A percentile compares a stretch with the other conserved stretches of the same genome.
Evolutionary conservation across 2,888 invertebrate genomes (phyloP).

Genomic region (Pyralis farinalis): DNA sequence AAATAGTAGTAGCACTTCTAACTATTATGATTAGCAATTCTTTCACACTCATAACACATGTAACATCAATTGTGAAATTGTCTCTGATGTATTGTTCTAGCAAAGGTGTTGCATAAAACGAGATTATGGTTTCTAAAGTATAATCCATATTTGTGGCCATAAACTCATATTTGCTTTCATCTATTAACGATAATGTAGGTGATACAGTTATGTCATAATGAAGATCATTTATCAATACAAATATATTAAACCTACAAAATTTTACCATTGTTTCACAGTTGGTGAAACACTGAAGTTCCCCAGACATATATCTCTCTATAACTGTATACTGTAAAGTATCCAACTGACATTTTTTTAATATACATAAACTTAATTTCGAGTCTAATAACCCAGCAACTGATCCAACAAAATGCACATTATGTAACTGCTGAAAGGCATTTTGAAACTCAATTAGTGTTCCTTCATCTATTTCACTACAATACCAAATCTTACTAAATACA

Average conservation of each 20-base stretch:
- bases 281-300: too few relatives aligned
- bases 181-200: background rate
- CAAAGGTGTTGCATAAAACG: constrained; percentile 34
- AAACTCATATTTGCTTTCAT: background rate
- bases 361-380: constrained; percentile 31
- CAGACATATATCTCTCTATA: constrained; percentile 19
- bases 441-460: constrained; percentile 38
- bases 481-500: constrained; percentile 35
- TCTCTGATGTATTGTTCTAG: constrained; percentile 43
- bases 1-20: constrained; percentile 39
- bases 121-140: background rate
- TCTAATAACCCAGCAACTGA: constrained; percentile 37
- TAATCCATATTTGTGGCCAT: constrained; percentile 5
- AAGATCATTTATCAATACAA: too few relatives aligned
- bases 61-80: constrained; percentile 31
- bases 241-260: too few relatives aligned
- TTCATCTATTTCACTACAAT: constrained; percentile 19
- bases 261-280: too few relatives aligned
- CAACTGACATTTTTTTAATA: constrained; percentile 40
- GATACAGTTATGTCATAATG: background rate
- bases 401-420: constrained; percentile 55
- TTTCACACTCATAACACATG: constrained; percentile 21
- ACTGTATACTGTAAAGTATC: constrained; percentile 42
- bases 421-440: constrained; percentile 45
- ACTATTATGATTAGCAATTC: constrained; percentile 11